Conservation (phyloP, 1,140 invertebrate genomes). For the Notospermus geniculatus region DNA sequence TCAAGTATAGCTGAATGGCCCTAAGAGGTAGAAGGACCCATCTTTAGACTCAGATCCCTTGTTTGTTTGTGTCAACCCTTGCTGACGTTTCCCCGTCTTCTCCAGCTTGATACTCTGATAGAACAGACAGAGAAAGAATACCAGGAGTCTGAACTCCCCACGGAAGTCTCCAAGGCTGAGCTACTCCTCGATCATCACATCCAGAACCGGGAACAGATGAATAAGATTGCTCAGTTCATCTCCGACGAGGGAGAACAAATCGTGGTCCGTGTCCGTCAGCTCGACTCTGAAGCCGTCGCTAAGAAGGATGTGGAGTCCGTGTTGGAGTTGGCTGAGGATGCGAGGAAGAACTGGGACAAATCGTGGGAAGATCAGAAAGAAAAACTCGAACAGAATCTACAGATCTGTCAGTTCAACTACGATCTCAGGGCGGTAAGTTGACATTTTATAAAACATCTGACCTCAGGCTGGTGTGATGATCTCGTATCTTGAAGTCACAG, state of each 20-base stretch:
- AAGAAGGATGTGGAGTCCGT: conserved; percentile 70
- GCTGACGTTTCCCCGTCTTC: conserved; percentile 17
- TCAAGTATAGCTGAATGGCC: too few species aligned
- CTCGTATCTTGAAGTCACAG: too few species aligned
- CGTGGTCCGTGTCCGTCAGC: conserved; percentile 64
- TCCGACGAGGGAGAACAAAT: conserved; percentile 66
- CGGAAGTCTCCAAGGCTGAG: conserved; percentile 58
- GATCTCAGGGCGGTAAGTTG: conserved; percentile 63
- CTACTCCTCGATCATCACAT: conserved; percentile 63
- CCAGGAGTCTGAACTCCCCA: conserved; percentile 52
- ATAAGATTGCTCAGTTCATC: conserved; percentile 64
- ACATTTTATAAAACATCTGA: not conserved
- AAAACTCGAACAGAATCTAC: conserved; percentile 65
- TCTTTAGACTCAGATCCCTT: too few species aligned
- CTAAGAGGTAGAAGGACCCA: too few species aligned
- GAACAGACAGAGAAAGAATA: conserved; percentile 57
- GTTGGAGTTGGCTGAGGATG: conserved; percentile 60
- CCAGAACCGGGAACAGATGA: conserved; percentile 60
- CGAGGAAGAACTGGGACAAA: conserved; percentile 61
- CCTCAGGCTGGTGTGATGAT: too few species aligned
- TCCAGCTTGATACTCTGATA: conserved; percentile 60
- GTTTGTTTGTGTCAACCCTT: not conserved
- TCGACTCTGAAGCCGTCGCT: conserved; percentile 68
- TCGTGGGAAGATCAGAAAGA: conserved; percentile 64
- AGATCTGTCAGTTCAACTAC: conserved; percentile 69